Percentiles rank a stretch among this genome's conserved stretches.
phyloP scores from a whole-genome alignment of 53 echinoderm and acorn worm genomes.

The Luidia sarsii region DNA sequence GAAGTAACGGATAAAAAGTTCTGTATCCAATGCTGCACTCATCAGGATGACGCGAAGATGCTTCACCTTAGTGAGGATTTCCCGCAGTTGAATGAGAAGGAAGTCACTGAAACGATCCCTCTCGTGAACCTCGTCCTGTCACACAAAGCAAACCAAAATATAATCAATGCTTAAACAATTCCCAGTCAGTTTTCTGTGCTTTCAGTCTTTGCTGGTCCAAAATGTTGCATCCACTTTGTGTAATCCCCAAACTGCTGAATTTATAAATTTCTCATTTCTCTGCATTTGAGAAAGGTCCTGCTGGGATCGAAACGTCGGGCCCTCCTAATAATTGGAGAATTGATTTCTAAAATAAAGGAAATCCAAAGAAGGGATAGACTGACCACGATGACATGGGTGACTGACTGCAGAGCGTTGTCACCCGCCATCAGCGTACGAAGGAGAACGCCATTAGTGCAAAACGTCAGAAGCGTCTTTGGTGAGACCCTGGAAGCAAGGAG shows the following conservation, averaged over 20 bases:
- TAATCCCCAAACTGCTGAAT: too few relatives aligned
- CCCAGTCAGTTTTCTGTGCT: too few relatives aligned
- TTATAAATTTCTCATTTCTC: too few relatives aligned
- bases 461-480: constrained; percentile 93
- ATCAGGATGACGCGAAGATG: constrained; percentile 88
- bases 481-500: constrained; percentile 75
- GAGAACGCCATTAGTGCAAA: constrained; percentile 96
- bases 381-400: constrained; percentile 99
- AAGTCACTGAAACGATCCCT: constrained; percentile 95
- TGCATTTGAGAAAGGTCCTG: too few relatives aligned
- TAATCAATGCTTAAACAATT: too few relatives aligned
- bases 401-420: constrained; percentile 71
- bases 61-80: constrained; percentile 59
- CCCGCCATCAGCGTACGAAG: constrained; percentile 95
- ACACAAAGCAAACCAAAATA: neutral
- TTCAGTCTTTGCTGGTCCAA: too few relatives aligned
- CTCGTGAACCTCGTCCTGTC: constrained; percentile 92
- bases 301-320: too few relatives aligned
- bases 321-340: neutral
- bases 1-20: constrained; percentile 94
- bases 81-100: constrained; percentile 83
- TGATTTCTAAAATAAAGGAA: neutral
- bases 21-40: constrained; percentile 95
- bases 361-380: too few relatives aligned
- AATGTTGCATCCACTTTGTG: too few relatives aligned